Evolutionary conservation across 1,140 invertebrate species (phyloP).

Genomic region (Sycobia sp.): DNA sequence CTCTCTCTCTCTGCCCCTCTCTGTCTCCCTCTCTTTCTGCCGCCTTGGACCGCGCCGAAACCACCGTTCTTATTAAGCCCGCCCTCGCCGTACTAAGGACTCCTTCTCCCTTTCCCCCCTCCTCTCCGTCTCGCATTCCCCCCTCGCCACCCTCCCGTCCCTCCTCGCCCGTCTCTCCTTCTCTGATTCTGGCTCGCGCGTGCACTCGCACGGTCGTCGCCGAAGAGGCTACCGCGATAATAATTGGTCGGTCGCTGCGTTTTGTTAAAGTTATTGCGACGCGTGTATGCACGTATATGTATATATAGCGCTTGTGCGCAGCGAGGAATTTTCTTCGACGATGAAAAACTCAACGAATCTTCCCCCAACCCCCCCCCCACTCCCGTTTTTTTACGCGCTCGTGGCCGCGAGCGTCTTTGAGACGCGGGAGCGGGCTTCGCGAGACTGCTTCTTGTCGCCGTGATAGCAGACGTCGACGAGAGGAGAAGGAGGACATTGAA

Average conservation of each 20-base stretch:
- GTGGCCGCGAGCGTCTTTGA: background rate
- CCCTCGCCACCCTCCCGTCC: background rate
- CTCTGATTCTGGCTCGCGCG: slow-evolving; percentile 20
- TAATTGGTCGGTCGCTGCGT: slow-evolving; percentile 27
- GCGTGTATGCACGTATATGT: background rate
- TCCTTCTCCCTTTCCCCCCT: slow-evolving; percentile 33
- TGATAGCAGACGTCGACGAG: no score
- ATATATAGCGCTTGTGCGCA: no score
- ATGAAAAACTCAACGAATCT: slow-evolving; percentile 29
- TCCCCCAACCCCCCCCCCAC: no score
- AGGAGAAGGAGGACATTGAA: slow-evolving; percentile 5
- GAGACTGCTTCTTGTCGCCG: no score
- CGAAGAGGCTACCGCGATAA: background rate
- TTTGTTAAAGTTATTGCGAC: slow-evolving; percentile 26
- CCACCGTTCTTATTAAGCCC: slow-evolving; percentile 60
- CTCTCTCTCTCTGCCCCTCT: slow-evolving; percentile 8
- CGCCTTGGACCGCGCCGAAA: slow-evolving; percentile 51
- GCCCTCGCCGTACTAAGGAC: slow-evolving; percentile 60
- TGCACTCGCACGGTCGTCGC: no score
- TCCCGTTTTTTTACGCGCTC: slow-evolving; percentile 10
- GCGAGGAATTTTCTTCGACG: slow-evolving; percentile 21
- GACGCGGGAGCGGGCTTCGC: slow-evolving; percentile 4
- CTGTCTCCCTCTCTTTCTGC: slow-evolving; percentile 8
- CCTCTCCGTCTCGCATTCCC: slow-evolving; percentile 34
- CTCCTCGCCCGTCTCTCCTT: background rate